Percentiles rank a stretch among this genome's conserved stretches.
phyloP scores from a whole-genome alignment of 2,888 invertebrate species.

The Eupithecia dodoneata region DNA sequence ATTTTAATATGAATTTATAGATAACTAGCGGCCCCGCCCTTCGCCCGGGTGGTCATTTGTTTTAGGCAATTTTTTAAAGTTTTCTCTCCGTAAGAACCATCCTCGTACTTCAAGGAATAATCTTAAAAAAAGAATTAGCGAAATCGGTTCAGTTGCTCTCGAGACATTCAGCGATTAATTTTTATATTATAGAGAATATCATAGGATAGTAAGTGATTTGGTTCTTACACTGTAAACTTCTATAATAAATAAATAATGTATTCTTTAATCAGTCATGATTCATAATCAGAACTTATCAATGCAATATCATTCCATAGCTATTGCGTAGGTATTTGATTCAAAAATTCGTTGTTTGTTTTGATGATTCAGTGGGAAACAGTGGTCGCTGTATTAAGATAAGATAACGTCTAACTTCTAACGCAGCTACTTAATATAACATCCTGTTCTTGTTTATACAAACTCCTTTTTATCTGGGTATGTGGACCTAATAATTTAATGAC shows the following conservation, averaged over 20 bases:
- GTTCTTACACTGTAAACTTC: too few relatives aligned
- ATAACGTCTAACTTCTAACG: conserved; percentile 12
- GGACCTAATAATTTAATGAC: neutral
- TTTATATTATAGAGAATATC: too few relatives aligned
- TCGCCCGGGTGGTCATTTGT: too few relatives aligned
- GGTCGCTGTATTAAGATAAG: conserved; percentile 20
- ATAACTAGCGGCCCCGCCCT: too few relatives aligned
- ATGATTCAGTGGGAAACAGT: conserved; percentile 21
- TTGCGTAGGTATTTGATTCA: conserved; percentile 13
- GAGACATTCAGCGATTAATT: too few relatives aligned
- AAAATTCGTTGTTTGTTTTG: conserved; percentile 17
- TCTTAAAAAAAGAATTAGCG: too few relatives aligned
- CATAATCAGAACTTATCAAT: conserved; percentile 10
- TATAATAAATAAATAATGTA: neutral
- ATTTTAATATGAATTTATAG: too few relatives aligned
- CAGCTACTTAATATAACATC: conserved; percentile 11
- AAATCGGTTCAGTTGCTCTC: too few relatives aligned
- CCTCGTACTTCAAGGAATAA: too few relatives aligned
- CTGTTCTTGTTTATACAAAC: conserved; percentile 4
- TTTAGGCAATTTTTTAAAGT: too few relatives aligned
- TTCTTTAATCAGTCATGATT: neutral
- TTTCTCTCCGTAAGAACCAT: too few relatives aligned
- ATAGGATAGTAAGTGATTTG: too few relatives aligned
- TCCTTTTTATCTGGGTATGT: neutral
- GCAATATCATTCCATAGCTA: neutral